Evolutionary conservation across 1,140 invertebrate genomes (phyloP).

Genomic region (Drosophila bocki): DNA sequence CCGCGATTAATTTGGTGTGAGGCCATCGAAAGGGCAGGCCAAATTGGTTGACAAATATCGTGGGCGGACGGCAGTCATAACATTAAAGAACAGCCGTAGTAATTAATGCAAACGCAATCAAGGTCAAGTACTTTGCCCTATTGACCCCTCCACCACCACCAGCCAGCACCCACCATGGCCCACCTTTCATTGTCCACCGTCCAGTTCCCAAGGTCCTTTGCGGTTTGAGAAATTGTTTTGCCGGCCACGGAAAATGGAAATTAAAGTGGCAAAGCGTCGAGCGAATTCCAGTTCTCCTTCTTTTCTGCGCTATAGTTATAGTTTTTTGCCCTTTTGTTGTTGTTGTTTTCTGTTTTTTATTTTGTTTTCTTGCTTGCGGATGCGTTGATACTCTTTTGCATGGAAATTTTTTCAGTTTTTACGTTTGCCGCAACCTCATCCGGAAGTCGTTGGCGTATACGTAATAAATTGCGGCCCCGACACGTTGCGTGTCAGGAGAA

Average conservation of each 20-base stretch:
- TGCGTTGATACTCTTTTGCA: constrained; percentile 43
- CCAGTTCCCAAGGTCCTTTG: constrained; percentile 43
- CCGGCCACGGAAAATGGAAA: constrained; percentile 78
- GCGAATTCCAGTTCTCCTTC: constrained; percentile 45
- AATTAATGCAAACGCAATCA: constrained; percentile 82
- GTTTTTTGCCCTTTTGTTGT: constrained; percentile 7
- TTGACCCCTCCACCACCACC: constrained; percentile 50
- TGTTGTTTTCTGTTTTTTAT: constrained; percentile 1
- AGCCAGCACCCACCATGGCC: not conserved
- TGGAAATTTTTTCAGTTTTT: constrained; percentile 52
- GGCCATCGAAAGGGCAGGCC: constrained; percentile 42
- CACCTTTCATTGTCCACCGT: not conserved
- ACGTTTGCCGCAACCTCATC: constrained; percentile 48
- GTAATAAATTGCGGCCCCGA: constrained; percentile 70
- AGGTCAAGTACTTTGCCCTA: constrained; percentile 81
- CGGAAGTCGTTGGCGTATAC: constrained; percentile 79
- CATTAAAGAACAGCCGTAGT: constrained; percentile 70
- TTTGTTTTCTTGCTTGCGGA: not conserved
- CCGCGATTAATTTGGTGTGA: constrained; percentile 35
- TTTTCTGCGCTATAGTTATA: constrained; percentile 25
- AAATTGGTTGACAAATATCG: constrained; percentile 68
- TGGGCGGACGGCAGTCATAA: constrained; percentile 62
- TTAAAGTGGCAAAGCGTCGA: constrained; percentile 71
- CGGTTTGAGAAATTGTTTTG: constrained; percentile 62
- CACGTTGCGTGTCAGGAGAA: constrained; percentile 62